A percentile compares a stretch with the other conserved stretches of the same genome.
phyloP scores from a whole-genome alignment of 2,113 vertebrate genomes.

The Aspiorhynchus laticeps region DNA sequence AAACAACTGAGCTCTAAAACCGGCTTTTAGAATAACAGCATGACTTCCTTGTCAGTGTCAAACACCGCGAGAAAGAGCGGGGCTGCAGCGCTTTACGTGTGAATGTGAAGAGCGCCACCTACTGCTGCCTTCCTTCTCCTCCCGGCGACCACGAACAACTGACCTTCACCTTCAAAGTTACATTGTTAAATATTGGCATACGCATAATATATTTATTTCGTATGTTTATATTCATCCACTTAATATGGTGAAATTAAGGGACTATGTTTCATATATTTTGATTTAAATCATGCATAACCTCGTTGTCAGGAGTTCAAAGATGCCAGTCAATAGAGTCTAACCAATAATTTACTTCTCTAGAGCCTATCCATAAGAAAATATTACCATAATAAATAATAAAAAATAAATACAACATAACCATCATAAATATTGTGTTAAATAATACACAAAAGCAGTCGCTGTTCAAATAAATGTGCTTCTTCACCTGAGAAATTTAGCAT shows the following conservation, averaged over 20 bases:
- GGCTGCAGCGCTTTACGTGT: neutral
- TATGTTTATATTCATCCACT: neutral
- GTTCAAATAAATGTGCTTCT: neutral
- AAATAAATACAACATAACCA: neutral
- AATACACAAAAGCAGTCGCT: neutral
- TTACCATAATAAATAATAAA: neutral
- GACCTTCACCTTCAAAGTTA: neutral
- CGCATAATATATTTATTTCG: neutral
- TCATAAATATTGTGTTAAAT: neutral
- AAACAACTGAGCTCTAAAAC: neutral
- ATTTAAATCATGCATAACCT: too few relatives aligned
- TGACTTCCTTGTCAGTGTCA: slow-evolving; percentile 11
- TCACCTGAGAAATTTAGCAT: too few relatives aligned
- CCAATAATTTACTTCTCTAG: too few relatives aligned
- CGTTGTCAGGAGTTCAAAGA: neutral
- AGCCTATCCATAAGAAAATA: too few relatives aligned
- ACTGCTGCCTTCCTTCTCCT: neutral
- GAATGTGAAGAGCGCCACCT: neutral
- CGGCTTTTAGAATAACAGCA: neutral
- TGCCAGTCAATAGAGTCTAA: neutral
- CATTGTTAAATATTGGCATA: neutral
- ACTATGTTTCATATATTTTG: neutral
- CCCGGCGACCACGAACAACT: neutral
- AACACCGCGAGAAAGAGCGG: slow-evolving; percentile 8
- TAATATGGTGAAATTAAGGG: neutral